These are phyloP conservation scores for Trichosurus vulpecula DNA, from an alignment of 2,797 vertebrate genomes.

Conservation along the genomic window DNA sequence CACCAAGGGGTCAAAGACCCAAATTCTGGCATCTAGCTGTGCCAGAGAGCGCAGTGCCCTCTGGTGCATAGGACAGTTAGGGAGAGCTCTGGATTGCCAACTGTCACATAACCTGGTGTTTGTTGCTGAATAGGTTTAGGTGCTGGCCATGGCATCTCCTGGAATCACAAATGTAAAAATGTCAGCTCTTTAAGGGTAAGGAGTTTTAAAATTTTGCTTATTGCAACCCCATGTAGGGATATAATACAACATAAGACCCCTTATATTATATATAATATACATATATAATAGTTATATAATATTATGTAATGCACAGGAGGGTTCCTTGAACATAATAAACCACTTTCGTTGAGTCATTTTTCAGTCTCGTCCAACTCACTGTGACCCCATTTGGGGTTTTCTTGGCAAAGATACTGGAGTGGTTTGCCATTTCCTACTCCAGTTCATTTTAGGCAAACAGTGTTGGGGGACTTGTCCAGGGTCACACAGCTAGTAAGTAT, in stretches of 20 bases:
- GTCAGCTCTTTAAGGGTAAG: not conserved
- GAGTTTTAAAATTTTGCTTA: not conserved
- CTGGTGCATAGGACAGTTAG: not conserved
- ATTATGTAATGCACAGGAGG: not conserved
- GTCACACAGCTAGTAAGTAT: not conserved
- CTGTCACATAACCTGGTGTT: not conserved
- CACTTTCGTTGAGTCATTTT: not conserved
- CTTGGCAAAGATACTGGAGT: not conserved
- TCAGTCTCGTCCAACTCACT: not conserved
- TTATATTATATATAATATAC: no score
- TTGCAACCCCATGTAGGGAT: not conserved
- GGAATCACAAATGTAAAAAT: not conserved
- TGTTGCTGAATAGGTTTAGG: not conserved
- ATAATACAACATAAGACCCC: not conserved
- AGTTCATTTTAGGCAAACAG: not conserved
- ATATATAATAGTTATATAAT: no score
- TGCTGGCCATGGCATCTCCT: not conserved
- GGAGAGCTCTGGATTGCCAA: not conserved
- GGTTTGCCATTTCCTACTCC: not conserved
- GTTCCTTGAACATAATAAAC: not conserved
- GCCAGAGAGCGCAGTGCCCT: not conserved
- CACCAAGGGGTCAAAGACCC: not conserved
- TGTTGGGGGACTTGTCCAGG: not conserved
- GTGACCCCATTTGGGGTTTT: not conserved
- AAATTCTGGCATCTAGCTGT: not conserved